Evolutionary conservation across 2,888 invertebrate genomes (phyloP).

Genomic region (Anoplius nigerrimus): DNA sequence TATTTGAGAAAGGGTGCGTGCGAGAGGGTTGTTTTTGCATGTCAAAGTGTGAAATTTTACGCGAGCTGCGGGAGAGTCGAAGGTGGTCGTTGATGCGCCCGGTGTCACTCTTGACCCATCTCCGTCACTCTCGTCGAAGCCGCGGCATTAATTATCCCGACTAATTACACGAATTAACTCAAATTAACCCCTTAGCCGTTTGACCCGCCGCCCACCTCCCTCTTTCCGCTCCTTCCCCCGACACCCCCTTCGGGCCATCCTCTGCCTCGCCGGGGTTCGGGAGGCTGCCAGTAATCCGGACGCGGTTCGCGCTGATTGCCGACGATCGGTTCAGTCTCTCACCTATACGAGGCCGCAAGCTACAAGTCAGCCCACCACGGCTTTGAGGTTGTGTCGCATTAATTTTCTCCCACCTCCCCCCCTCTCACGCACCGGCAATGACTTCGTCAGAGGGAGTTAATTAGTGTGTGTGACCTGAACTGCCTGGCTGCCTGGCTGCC

Average conservation of each 20-base stretch:
- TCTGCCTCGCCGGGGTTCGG: too few relatives aligned
- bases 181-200: slow-evolving; percentile 68
- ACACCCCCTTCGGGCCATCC: too few relatives aligned
- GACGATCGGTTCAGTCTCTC: slow-evolving; percentile 46
- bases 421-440: not conserved
- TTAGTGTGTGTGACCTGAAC: slow-evolving; percentile 9
- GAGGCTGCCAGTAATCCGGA: slow-evolving; percentile 53
- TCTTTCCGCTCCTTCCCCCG: slow-evolving; percentile 3
- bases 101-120: slow-evolving; percentile 21
- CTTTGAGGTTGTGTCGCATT: slow-evolving; percentile 51
- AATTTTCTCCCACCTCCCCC: slow-evolving; percentile 36
- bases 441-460: slow-evolving; percentile 9
- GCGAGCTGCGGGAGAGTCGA: slow-evolving; percentile 23
- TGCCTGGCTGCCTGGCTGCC: too few relatives aligned
- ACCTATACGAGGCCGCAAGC: slow-evolving; percentile 40
- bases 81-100: slow-evolving; percentile 30
- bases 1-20: too few relatives aligned
- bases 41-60: too few relatives aligned
- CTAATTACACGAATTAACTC: slow-evolving; percentile 70
- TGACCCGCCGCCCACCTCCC: slow-evolving; percentile 41
- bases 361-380: slow-evolving; percentile 45
- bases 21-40: too few relatives aligned
- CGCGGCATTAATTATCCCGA: slow-evolving; percentile 67
- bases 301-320: slow-evolving; percentile 49
- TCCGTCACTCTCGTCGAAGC: slow-evolving; percentile 37